Evolutionary conservation across 1,140 invertebrate species (phyloP).

Genomic region (Hormaphis cornu): DNA sequence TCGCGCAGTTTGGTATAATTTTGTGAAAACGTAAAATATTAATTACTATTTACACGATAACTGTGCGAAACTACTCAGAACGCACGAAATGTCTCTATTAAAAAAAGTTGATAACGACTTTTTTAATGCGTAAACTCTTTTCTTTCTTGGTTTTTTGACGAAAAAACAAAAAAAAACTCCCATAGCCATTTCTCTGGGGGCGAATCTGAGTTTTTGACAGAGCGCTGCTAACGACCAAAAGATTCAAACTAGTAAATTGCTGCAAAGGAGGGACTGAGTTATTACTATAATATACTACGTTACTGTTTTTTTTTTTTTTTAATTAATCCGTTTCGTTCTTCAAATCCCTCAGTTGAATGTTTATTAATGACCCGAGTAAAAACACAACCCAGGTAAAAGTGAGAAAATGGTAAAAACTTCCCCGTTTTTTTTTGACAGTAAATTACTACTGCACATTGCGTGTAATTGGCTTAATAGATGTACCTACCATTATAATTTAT

Average conservation of each 20-base stretch:
- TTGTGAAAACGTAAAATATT: too few species aligned
- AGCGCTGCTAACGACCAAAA: conserved; percentile 23
- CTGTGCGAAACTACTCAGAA: not conserved
- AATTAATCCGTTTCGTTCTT: conserved; percentile 15
- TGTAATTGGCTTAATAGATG: conserved; percentile 1
- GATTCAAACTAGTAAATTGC: conserved; percentile 26
- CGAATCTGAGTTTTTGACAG: conserved; percentile 21
- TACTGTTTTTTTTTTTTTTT: not conserved
- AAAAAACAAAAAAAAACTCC: not conserved
- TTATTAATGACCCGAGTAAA: conserved; percentile 25
- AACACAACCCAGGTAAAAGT: not conserved
- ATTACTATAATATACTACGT: conserved; percentile 8
- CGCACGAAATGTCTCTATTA: conserved; percentile 21
- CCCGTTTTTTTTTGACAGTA: not conserved
- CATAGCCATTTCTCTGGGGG: conserved; percentile 19
- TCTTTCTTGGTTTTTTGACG: not conserved
- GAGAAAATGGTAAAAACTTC: not conserved
- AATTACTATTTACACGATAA: not conserved
- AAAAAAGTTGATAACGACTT: conserved; percentile 24
- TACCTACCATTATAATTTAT: not conserved
- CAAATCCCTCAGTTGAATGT: conserved; percentile 12
- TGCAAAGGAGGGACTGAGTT: conserved; percentile 16
- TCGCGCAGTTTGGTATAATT: too few species aligned
- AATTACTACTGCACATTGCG: not conserved
- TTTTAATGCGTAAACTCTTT: conserved; percentile 9